phyloP scores from a whole-genome alignment of 1,140 invertebrate genomes.

The Liolophura sinensis region DNA sequence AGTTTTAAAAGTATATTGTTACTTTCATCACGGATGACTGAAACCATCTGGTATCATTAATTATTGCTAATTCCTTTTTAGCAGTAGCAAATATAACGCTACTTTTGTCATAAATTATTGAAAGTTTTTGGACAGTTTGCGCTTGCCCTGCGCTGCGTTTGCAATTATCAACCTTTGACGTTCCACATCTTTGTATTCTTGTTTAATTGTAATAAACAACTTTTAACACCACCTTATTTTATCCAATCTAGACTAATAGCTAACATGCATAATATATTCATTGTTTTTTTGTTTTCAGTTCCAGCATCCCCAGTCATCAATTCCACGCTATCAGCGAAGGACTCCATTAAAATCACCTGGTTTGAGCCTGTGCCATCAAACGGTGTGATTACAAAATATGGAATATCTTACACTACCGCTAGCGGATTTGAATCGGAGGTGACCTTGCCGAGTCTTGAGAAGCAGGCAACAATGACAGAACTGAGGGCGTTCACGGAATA shows the following conservation, averaged over 20 bases:
- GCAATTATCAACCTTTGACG: too few relatives aligned
- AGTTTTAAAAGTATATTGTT: too few relatives aligned
- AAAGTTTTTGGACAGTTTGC: too few relatives aligned
- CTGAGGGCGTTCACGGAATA: constrained; percentile 30
- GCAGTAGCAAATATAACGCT: too few relatives aligned
- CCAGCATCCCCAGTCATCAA: constrained; percentile 33
- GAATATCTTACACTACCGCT: constrained; percentile 24
- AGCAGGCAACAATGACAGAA: constrained; percentile 15
- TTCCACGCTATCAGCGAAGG: constrained; percentile 14
- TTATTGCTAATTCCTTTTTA: too few relatives aligned
- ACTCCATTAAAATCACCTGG: constrained; percentile 31
- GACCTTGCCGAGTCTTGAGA: constrained; percentile 15
- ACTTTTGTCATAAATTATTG: too few relatives aligned
- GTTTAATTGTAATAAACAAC: too few relatives aligned
- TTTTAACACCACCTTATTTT: too few relatives aligned
- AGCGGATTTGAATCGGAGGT: constrained; percentile 18
- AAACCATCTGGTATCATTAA: too few relatives aligned
- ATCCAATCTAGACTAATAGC: not conserved
- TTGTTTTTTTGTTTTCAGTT: constrained; percentile 23
- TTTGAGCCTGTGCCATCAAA: constrained; percentile 28
- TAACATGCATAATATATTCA: not conserved
- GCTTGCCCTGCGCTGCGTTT: too few relatives aligned
- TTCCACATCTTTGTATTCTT: too few relatives aligned
- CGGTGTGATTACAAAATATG: constrained; percentile 34
- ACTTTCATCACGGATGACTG: too few relatives aligned